A percentile compares a stretch with the other conserved stretches of the same genome.
Conservation (phyloP, 2,113 vertebrate species). For the Prionailurus viverrinus region DNA sequence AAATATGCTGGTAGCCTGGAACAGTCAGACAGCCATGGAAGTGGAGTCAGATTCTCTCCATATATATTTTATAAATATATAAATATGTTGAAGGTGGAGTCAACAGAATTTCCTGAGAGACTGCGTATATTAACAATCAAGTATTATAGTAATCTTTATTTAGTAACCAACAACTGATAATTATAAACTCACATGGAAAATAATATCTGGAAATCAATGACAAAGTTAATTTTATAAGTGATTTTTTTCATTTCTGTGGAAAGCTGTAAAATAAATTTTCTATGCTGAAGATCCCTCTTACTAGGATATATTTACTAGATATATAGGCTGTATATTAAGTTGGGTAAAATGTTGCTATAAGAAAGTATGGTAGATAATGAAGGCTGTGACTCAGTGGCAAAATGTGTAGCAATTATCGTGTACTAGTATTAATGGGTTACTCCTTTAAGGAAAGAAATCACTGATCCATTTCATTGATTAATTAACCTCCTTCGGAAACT, state of each 20-base stretch:
- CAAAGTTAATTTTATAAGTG: neutral
- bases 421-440: neutral
- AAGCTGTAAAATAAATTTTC: slow-evolving; percentile 4
- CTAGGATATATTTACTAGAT: neutral
- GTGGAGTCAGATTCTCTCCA: neutral
- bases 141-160: slow-evolving; percentile 8
- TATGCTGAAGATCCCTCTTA: neutral
- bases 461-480: slow-evolving; percentile 19
- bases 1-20: neutral
- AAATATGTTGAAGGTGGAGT: neutral
- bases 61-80: neutral
- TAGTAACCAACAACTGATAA: slow-evolving; percentile 4
- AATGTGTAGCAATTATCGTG: neutral
- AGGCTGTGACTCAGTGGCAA: neutral
- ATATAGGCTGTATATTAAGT: neutral
- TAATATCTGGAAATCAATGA: neutral
- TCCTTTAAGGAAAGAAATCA: slow-evolving; percentile 15
- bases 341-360: neutral
- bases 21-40: neutral
- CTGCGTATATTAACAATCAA: neutral
- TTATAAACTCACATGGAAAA: neutral
- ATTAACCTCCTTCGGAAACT: neutral
- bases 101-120: neutral
- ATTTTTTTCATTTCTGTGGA: neutral
- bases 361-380: neutral